Evolutionary conservation across 2,888 invertebrate species (phyloP), one percentile per base, ranked within the genome.

Genomic region (Sphaerophoria rueppellii): DNA sequence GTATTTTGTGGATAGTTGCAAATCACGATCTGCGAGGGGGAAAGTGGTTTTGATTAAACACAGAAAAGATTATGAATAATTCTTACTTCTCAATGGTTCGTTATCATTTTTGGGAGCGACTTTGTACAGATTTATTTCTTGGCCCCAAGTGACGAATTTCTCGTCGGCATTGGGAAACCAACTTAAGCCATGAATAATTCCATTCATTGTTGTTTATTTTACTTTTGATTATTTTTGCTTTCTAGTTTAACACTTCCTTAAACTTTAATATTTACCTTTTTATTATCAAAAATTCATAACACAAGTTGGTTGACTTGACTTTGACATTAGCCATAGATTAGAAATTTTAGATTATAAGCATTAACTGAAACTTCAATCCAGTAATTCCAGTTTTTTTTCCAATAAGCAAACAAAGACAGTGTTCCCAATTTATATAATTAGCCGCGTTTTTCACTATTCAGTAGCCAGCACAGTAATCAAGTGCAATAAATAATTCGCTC

Each of bases 111-210:
- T 90, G 71, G 77, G 87, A 79, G 89, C 88, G 46, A 96, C 94
- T 93, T 97, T 96, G 90, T 98, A 98, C 67, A 98, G 93, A 91
- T 94, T 95, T 90, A 98, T 95, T 90, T 98, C 97, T 72, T 97
- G 95, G 54, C 97, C 97, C 96, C 97, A 98, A 65, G 97, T 95
- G 87, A 98, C 95, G 90, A 98, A 98, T 90, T 96, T 96, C 89
- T 98, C 95, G 2, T 93, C 92, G 87, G 94, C 93, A 73, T 95
- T 94, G 0, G 97, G 97, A 40, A 97, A 96, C 98, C 98, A 98
- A 89, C 95, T 94, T 46, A 98, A 94, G 89, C 98, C 97, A 87
- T 96, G 93, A 91, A 95, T 94, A 63, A 93, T 93, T 74, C 93
- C 93, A 88, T 92, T 93, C 93, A 94, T 95, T 43, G 5, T 46